These are phyloP conservation scores for Labroides dimidiatus DNA, from an alignment of 2,797 vertebrate genomes.

Conservation along the genomic window DNA sequence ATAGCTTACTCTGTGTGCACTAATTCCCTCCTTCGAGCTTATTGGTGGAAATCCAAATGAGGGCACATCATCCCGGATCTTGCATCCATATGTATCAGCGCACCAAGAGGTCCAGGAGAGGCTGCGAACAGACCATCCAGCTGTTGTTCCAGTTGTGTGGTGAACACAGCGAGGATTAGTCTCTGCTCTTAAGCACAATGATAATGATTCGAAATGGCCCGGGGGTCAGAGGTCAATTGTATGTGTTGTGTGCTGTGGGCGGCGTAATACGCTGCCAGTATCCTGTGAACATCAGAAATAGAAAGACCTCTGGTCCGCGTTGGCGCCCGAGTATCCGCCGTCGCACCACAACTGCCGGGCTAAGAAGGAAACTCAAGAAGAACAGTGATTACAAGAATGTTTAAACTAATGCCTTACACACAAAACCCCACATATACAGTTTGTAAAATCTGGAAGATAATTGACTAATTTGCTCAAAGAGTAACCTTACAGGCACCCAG, in stretches of 20 bases:
- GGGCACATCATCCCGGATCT: slow-evolving; percentile 59
- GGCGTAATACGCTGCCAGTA: slow-evolving; percentile 41
- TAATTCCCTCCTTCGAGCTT: slow-evolving; percentile 51
- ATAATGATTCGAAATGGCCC: slow-evolving; percentile 72
- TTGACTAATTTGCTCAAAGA: background rate
- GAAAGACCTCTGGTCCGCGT: slow-evolving; percentile 41
- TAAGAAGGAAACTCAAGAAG: slow-evolving; percentile 12
- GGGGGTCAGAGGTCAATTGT: slow-evolving; percentile 62
- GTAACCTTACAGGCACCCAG: slow-evolving; percentile 9
- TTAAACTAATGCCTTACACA: slow-evolving; percentile 20
- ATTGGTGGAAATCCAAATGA: slow-evolving; percentile 63
- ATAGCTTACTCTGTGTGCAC: slow-evolving; percentile 46
- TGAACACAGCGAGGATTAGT: slow-evolving; percentile 77
- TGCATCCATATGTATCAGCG: slow-evolving; percentile 48
- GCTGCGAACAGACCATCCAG: slow-evolving; percentile 71
- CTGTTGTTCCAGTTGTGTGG: slow-evolving; percentile 74
- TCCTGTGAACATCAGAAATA: slow-evolving; percentile 55
- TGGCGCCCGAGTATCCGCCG: slow-evolving; percentile 10
- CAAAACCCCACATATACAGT: background rate
- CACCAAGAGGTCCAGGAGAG: slow-evolving; percentile 35
- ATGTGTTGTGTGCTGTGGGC: slow-evolving; percentile 53
- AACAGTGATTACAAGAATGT: slow-evolving; percentile 3
- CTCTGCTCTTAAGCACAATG: slow-evolving; percentile 61
- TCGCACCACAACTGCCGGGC: slow-evolving; percentile 23
- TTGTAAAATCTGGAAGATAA: background rate